Evolutionary conservation across 2,113 vertebrate genomes (phyloP).

Genomic region (Proterorhinus semilunaris): DNA sequence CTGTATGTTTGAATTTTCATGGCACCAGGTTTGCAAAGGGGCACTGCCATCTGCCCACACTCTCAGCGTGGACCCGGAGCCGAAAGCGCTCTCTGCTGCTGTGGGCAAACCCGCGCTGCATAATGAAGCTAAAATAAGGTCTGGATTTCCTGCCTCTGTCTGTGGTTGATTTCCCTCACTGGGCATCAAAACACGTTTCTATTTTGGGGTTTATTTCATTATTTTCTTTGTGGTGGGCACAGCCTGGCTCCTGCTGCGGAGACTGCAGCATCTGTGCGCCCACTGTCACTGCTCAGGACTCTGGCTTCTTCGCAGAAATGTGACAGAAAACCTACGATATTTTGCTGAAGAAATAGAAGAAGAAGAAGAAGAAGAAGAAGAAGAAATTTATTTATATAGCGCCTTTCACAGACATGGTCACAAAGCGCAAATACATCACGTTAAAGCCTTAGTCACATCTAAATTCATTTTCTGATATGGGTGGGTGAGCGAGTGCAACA

Average conservation of each 20-base stretch:
- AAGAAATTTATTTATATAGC: too few species aligned
- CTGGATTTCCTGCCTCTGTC: slow-evolving; percentile 1
- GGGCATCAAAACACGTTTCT: slow-evolving; percentile 35
- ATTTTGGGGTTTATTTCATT: slow-evolving; percentile 39
- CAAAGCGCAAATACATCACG: too few species aligned
- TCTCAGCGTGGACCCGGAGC: background rate
- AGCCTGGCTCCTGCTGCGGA: slow-evolving; percentile 11
- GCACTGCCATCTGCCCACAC: slow-evolving; percentile 30
- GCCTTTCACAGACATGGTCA: too few species aligned
- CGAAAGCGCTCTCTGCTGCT: slow-evolving; percentile 15
- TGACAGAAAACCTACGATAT: too few species aligned
- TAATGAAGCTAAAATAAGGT: background rate
- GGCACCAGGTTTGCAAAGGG: background rate
- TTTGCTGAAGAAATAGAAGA: too few species aligned
- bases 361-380: too few species aligned
- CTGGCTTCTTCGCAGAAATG: background rate
- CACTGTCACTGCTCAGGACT: slow-evolving; percentile 10
- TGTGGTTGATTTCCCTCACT: slow-evolving; percentile 32
- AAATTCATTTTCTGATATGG: too few species aligned
- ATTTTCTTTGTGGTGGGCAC: slow-evolving; percentile 22
- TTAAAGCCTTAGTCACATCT: too few species aligned
- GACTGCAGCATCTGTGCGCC: slow-evolving; percentile 2
- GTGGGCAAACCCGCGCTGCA: slow-evolving; percentile 4
- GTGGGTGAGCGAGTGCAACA: too few species aligned
- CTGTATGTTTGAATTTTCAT: background rate